These are phyloP conservation scores for Narcine bancroftii DNA, from an alignment of 2,113 vertebrate species.

Conservation along the genomic window DNA sequence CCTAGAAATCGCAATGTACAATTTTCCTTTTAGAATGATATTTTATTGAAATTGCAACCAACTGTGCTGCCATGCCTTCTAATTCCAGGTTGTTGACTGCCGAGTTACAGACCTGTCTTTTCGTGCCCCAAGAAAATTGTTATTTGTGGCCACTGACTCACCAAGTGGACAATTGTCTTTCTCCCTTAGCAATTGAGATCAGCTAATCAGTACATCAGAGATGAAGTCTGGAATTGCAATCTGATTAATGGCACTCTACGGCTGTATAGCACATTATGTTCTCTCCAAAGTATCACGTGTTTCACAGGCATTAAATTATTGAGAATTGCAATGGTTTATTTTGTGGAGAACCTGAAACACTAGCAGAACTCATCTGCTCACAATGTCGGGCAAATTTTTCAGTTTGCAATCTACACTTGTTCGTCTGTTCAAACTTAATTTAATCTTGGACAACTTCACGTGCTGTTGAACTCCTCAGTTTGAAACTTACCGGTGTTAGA, in stretches of 20 bases:
- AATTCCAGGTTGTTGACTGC: not conserved
- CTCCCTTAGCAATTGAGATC: not conserved
- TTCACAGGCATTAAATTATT: not conserved
- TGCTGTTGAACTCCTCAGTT: too few relatives aligned
- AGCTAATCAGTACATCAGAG: not conserved
- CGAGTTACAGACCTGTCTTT: not conserved
- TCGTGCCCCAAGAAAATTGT: too few relatives aligned
- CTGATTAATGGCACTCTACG: not conserved
- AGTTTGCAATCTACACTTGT: too few relatives aligned
- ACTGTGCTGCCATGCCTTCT: too few relatives aligned
- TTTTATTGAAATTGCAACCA: too few relatives aligned
- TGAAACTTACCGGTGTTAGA: too few relatives aligned
- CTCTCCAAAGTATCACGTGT: not conserved
- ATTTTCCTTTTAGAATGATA: too few relatives aligned
- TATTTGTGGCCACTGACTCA: not conserved
- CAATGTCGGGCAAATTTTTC: not conserved
- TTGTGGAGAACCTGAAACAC: not conserved
- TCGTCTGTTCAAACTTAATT: too few relatives aligned
- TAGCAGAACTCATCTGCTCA: too few relatives aligned
- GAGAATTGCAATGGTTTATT: not conserved
- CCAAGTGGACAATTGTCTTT: too few relatives aligned
- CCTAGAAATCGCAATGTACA: too few relatives aligned
- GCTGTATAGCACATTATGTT: not conserved
- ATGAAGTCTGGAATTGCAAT: not conserved
- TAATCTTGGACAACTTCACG: too few relatives aligned